Percentiles rank a stretch among this genome's conserved stretches.
Evolutionary conservation across 2,113 vertebrate genomes (phyloP).

Genomic region (Campylorhamphus procurvoides): DNA sequence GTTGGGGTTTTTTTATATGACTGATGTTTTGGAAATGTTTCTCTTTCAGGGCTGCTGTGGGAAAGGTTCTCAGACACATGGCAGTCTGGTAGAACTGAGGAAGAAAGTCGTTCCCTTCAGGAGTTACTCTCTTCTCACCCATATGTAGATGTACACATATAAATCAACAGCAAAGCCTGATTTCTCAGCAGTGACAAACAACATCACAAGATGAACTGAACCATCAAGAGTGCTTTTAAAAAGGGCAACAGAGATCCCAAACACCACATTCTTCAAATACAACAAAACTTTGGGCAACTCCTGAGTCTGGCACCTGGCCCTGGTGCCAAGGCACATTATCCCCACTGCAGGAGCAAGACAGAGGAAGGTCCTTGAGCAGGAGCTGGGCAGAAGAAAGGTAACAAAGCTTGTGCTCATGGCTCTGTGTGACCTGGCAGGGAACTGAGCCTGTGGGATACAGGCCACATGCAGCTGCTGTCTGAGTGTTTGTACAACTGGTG

Average conservation of each 20-base stretch:
- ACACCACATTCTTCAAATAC: neutral
- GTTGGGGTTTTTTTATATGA: neutral
- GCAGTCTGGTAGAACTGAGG: neutral
- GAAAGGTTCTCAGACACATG: neutral
- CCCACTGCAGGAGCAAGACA: neutral
- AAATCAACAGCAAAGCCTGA: neutral
- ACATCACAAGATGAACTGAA: neutral
- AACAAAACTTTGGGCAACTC: neutral
- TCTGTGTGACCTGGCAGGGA: neutral
- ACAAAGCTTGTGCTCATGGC: neutral
- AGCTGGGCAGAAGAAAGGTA: neutral
- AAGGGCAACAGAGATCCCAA: neutral
- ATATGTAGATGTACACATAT: fast-evolving
- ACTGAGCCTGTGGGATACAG: fast-evolving
- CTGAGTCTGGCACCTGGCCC: neutral
- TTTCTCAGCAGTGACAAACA: neutral
- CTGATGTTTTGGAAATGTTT: neutral
- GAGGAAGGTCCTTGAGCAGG: neutral
- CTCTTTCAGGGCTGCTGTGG: neutral
- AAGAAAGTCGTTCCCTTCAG: neutral
- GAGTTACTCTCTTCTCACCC: neutral
- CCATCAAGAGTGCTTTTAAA: neutral
- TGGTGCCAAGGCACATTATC: neutral
- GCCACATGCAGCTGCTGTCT: neutral
- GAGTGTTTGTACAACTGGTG: neutral